These are phyloP conservation scores for Pocota personata DNA, from an alignment of 2,888 invertebrate species.

Conservation along the genomic window DNA sequence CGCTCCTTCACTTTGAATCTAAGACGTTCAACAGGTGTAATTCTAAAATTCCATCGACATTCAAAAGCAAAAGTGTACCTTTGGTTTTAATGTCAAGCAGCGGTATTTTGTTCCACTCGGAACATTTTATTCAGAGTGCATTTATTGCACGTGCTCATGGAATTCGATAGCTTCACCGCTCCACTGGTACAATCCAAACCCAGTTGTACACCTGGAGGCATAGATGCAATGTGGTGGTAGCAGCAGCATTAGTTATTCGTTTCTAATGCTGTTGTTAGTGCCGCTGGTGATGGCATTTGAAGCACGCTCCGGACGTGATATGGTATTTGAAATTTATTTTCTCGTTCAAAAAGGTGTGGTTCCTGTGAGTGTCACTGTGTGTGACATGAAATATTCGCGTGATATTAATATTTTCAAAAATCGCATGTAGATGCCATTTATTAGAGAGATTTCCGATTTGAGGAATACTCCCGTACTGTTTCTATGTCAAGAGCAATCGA, in stretches of 20 bases:
- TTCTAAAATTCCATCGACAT: not conserved
- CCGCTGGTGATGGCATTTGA: conserved; percentile 48
- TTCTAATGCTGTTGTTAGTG: conserved; percentile 8
- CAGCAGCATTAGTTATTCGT: not conserved
- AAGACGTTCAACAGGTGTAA: conserved; percentile 43
- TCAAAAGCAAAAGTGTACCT: conserved; percentile 40
- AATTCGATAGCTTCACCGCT: conserved; percentile 50
- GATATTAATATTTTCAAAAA: conserved; percentile 25
- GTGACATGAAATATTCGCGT: conserved; percentile 37
- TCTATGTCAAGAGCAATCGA: conserved; percentile 70
- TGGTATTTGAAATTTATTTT: conserved; percentile 36
- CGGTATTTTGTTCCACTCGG: not conserved
- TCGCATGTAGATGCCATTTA: conserved; percentile 1
- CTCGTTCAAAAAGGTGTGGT: conserved; percentile 18
- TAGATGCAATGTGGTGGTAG: conserved; percentile 22
- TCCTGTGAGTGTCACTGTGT: not conserved
- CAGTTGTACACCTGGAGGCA: conserved; percentile 42
- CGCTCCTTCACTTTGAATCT: not conserved
- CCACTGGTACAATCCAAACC: not conserved
- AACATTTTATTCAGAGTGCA: conserved; percentile 37
- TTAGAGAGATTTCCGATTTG: conserved; percentile 11
- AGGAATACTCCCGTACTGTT: conserved; percentile 8
- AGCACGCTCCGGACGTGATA: conserved; percentile 49
- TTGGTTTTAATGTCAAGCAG: conserved; percentile 57
- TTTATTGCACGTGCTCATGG: conserved; percentile 62